Base-by-base conservation (phyloP, 2,113 vertebrate species). In the Brachyistius frenatus region DNA sequence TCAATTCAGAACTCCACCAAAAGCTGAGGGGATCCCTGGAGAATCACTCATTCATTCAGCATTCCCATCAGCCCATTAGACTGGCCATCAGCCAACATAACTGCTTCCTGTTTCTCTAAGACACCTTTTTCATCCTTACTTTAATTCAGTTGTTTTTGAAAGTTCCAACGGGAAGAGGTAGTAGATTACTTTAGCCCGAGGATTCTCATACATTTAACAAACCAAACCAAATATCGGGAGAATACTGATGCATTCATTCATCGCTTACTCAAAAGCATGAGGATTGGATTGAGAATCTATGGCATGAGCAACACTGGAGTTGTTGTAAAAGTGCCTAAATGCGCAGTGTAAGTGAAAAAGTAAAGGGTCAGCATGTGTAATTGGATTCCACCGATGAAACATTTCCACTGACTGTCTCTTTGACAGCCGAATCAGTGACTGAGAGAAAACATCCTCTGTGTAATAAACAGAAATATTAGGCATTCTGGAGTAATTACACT, bases 21-120 rank as follows among this genome's bases (percentile, higher is more conserved):
- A 85, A 76, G 84, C 89, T 44, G 65, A 66, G 76, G 85, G 73
- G 63, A 78, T 91, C 92, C 92, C 91, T 30, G 33, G 90, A 91
- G 93, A 84, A 88, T 80, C 77, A 32, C 78, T 88, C 89, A 80
- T 90, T 93, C 91, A 94, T 92, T 92, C 90, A 82, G 80, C 89
- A 58, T 91, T 92, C 80, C 88, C 91, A 94, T 91, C 92, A 91
- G 80, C 88, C 91, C 91, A 93, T 94, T 93, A 94, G 91, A 78
- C 86, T 88, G 90, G 88, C 89, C 86, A 93, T 92, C 92, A 92
- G 90, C 91, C 91, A 91, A 85, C 71, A 76, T 76, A 87, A 86
- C 89, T 83, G 88, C 86, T 92, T 94, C 93, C 92, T 93, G 87
- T 92, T 92, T 91, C 84, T 88, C 71, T 36, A 70, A 90, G 91